Conservation (phyloP, 2,888 invertebrate species). For the Limenitis camilla region DNA sequence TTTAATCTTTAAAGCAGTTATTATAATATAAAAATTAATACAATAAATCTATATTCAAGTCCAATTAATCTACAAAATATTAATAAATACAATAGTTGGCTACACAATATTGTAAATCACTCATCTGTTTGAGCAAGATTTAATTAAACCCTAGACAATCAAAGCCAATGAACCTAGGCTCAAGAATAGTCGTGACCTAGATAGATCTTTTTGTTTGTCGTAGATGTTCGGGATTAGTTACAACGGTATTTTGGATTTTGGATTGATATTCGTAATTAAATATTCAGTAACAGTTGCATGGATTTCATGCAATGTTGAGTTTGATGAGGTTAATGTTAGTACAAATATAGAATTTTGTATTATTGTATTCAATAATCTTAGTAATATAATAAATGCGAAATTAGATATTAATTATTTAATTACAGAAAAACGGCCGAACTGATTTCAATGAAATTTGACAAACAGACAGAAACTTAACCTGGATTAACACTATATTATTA, state of each 20-base stretch:
- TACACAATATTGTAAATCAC: conserved; percentile 9
- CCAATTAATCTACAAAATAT: background rate
- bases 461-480: too few species aligned
- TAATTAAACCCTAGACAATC: conserved; percentile 17
- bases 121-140: conserved; percentile 1
- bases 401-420: too few species aligned
- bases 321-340: background rate
- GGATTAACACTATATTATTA: too few species aligned
- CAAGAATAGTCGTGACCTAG: conserved; percentile 23
- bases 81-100: background rate
- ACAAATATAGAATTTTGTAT: too few species aligned
- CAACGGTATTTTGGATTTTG: background rate
- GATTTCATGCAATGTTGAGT: background rate
- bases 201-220: conserved; percentile 5
- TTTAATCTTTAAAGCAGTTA: background rate
- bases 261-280: background rate
- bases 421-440: too few species aligned
- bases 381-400: too few species aligned
- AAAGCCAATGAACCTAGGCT: conserved; percentile 23
- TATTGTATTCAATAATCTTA: too few species aligned
- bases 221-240: background rate
- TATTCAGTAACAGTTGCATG: background rate
- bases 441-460: too few species aligned
- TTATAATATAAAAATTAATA: background rate
- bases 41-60: background rate